Conservation (phyloP, 64 coral and sea anemone genomes). For the Montipora efflorescens region DNA sequence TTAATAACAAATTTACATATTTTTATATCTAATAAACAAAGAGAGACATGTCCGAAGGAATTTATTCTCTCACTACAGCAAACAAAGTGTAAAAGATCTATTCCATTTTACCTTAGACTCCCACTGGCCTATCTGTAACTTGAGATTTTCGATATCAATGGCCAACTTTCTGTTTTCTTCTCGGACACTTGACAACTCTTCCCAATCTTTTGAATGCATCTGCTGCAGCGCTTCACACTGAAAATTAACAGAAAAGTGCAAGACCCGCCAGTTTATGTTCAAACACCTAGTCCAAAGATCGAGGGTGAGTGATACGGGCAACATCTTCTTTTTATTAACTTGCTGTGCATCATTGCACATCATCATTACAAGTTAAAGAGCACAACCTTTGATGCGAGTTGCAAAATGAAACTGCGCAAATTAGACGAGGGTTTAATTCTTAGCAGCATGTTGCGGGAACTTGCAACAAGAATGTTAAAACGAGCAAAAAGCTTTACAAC, state of each 20-base stretch:
- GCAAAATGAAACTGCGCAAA: too few relatives aligned
- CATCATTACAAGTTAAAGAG: too few relatives aligned
- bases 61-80: neutral
- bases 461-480: too few relatives aligned
- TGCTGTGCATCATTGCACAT: too few relatives aligned
- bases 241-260: neutral
- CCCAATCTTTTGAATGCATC: neutral
- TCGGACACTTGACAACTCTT: slow-evolving; percentile 10
- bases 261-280: neutral
- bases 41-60: neutral
- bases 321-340: too few relatives aligned
- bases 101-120: slow-evolving; percentile 6
- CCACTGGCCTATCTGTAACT: neutral
- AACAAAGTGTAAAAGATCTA: neutral
- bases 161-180: neutral
- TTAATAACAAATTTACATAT: neutral
- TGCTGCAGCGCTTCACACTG: neutral
- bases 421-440: too few relatives aligned
- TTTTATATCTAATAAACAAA: neutral
- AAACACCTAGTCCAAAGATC: neutral
- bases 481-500: too few relatives aligned
- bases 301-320: too few relatives aligned
- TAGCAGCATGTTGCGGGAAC: too few relatives aligned
- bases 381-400: too few relatives aligned
- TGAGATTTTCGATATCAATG: slow-evolving; percentile 8